phyloP scores from a whole-genome alignment of 1,140 invertebrate genomes.

The Drosophila tristis region DNA sequence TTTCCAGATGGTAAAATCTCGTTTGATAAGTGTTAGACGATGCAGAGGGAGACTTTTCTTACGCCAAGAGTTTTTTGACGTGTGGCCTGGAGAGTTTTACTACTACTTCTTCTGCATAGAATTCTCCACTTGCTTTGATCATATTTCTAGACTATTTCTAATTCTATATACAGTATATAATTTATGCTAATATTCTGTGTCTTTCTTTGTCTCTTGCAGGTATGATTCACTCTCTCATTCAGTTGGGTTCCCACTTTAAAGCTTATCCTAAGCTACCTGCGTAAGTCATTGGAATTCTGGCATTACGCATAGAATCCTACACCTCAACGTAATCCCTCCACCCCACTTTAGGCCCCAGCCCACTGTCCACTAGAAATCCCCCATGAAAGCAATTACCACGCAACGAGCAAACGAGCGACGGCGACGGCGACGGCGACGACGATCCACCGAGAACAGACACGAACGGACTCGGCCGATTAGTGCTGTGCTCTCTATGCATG shows the following conservation, averaged over 20 bases:
- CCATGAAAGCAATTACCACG: conserved; percentile 51
- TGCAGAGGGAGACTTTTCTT: neutral
- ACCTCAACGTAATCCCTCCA: neutral
- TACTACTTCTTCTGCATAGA: too few species aligned
- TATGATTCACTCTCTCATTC: conserved; percentile 31
- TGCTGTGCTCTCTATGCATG: conserved; percentile 10
- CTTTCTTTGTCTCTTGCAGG: conserved; percentile 37
- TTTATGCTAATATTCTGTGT: conserved; percentile 8
- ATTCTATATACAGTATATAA: neutral
- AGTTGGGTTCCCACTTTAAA: neutral
- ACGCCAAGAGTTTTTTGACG: too few species aligned
- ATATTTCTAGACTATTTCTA: too few species aligned
- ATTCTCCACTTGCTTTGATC: too few species aligned
- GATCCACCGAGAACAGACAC: conserved; percentile 22
- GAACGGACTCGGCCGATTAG: conserved; percentile 63
- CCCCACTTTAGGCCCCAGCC: neutral
- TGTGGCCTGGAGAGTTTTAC: too few species aligned
- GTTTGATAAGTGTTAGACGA: too few species aligned
- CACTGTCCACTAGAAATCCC: neutral
- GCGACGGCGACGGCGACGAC: conserved; percentile 44
- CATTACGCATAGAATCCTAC: conserved; percentile 11
- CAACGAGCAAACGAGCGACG: conserved; percentile 41
- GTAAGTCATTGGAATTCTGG: conserved; percentile 46
- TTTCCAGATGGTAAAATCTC: too few species aligned
- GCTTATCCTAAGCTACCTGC: conserved; percentile 18